These are phyloP conservation scores for Liodrosophila aerea DNA, from an alignment of 2,888 invertebrate genomes.

Conservation along the genomic window DNA sequence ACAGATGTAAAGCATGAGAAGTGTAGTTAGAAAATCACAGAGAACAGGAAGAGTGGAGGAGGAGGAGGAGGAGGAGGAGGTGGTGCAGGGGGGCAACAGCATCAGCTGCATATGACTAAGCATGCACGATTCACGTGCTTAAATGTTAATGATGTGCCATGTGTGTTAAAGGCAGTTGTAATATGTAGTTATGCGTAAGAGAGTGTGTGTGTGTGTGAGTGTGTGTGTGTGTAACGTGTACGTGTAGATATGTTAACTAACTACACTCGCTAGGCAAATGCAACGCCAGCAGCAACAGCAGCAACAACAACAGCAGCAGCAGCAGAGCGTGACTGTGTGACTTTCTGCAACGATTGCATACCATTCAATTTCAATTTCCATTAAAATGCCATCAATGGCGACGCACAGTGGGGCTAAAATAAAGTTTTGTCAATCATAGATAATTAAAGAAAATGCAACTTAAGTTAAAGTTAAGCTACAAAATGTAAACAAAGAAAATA, in stretches of 20 bases:
- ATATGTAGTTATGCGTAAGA: neutral
- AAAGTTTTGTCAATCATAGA: no score
- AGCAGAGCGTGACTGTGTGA: slow-evolving; percentile 55
- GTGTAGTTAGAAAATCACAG: slow-evolving; percentile 25
- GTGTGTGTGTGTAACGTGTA: slow-evolving; percentile 3
- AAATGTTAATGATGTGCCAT: slow-evolving; percentile 70
- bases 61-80: no score
- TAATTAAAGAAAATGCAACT: no score
- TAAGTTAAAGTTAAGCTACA: no score
- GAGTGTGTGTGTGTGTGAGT: neutral
- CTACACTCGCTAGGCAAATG: slow-evolving; percentile 32
- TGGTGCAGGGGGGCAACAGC: neutral
- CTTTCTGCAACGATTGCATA: slow-evolving; percentile 59
- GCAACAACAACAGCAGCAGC: slow-evolving; percentile 2
- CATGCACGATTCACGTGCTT: slow-evolving; percentile 66
- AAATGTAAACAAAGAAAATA: no score
- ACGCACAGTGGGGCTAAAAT: neutral
- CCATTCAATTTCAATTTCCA: slow-evolving; percentile 66
- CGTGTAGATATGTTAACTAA: slow-evolving; percentile 56
- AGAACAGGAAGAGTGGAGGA: no score
- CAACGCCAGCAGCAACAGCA: slow-evolving; percentile 21
- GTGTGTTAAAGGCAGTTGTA: slow-evolving; percentile 24
- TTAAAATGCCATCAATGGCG: slow-evolving; percentile 57
- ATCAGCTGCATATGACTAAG: slow-evolving; percentile 59
- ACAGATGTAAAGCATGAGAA: slow-evolving; percentile 12